A percentile compares a stretch with the other conserved stretches of the same genome.
These are phyloP conservation scores for Pocillopora meandrina DNA, from an alignment of 92 coral and sea anemone species.

Conservation along the genomic window DNA sequence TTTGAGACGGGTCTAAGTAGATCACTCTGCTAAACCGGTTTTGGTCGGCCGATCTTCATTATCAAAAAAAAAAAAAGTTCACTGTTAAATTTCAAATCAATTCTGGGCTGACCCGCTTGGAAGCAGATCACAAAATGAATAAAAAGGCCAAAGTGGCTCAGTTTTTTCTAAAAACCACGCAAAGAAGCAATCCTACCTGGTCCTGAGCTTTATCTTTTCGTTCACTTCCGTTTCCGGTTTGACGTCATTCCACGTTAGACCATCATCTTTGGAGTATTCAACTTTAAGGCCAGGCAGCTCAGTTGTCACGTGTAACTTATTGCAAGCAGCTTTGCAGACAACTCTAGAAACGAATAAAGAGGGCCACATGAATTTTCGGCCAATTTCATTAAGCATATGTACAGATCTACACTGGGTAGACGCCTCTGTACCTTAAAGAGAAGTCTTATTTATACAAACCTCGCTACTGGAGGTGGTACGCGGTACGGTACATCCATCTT, in stretches of 20 bases:
- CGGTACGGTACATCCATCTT: conserved; percentile 57
- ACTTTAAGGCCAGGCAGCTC: conserved; percentile 77
- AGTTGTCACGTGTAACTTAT: conserved; percentile 56
- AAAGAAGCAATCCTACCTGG: conserved; percentile 42
- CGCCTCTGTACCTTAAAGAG: background rate
- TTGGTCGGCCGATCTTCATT: conserved; percentile 24
- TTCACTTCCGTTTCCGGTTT: conserved; percentile 44
- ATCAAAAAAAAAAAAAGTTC: background rate
- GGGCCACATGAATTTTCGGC: background rate
- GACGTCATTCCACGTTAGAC: conserved; percentile 77
- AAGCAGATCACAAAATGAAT: too few relatives aligned
- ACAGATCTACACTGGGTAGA: background rate
- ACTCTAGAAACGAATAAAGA: background rate
- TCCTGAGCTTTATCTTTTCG: conserved; percentile 59
- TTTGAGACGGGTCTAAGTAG: background rate
- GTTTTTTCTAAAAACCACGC: too few relatives aligned
- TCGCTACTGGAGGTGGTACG: conserved; percentile 79
- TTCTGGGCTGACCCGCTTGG: background rate
- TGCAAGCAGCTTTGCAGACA: conserved; percentile 31
- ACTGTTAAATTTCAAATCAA: background rate
- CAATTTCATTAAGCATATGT: background rate
- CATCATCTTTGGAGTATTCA: conserved; percentile 65
- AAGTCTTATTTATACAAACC: conserved; percentile 16
- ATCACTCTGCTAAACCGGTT: conserved; percentile 36
- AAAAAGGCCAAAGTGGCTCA: too few relatives aligned